Base-by-base conservation (phyloP, 2,888 invertebrate species). In the Drosophila affinis region DNA sequence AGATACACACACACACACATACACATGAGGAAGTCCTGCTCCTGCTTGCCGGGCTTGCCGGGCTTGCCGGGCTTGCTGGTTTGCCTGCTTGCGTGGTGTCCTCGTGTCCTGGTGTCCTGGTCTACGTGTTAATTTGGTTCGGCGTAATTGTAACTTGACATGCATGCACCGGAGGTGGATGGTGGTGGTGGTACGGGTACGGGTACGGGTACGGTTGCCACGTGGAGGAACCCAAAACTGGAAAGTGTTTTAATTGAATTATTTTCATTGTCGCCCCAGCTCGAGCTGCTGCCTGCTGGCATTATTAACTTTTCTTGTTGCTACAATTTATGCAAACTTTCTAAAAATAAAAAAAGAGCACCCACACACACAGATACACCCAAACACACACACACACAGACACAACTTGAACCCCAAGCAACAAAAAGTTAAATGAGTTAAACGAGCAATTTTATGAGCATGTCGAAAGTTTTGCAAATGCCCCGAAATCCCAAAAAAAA, bases 221-320 rank as follows among this genome's bases (percentile, higher is more conserved):
- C 32, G 70, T 57, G 47, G 49, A 58, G 39, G 39, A 72, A 52
- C 53, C 75, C 52, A 62, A 84, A 75, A 84, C 74, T 88, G 89
- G 87, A 90, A 90, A 91, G 91, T 90, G 89, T 91, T 90, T 91
- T 90, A 90, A 90, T 90, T 90, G 91, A 91, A 90, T 90, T 91
- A 90, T 91, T 90, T 90, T 83, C 90, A 88, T 88, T 90, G 90
- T 88, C 89, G 79, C 75, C 77, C 72, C 70, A 63, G 71, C 68
- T 54, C 64, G 68, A 60, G 67, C 62, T 32, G 34, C 65, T 75
- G 72, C 73, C 82, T 74, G 57, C 72, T 64, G 76, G 76, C 78
- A 71, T 72, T 76, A 72, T 76, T 80, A 81, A 87, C 77, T 73
- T 76, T 76, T 88, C 82, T 82, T 87, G 78, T 81, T 80, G 75